Base-by-base conservation (phyloP, 1,140 invertebrate species). In the Cepaea nemoralis region DNA sequence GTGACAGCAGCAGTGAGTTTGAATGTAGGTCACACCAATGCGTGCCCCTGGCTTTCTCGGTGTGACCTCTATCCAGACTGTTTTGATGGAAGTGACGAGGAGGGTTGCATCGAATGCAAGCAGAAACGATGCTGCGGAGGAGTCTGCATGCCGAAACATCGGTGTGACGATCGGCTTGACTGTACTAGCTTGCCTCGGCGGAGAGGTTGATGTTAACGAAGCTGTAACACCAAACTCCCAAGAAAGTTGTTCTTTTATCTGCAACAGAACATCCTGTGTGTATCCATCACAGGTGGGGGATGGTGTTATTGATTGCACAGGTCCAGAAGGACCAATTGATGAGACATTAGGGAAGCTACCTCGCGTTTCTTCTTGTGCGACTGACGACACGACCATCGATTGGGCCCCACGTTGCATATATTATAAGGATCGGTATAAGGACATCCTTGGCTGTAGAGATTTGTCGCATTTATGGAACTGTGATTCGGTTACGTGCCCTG, bases 61-160 rank as follows among this genome's bases (percentile, higher is more conserved):
- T 75, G 73, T 35, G 73, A 75, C 73, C 16, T 75, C 1, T 75
- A 40, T 45, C 24, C 42, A 3, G 73, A 75, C 45, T 75, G 73
- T 55, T 35, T 35, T n/a, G 73, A 75, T 27, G 10, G 14, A 27
- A 37, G 27, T 55, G 73, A 75, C 73, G 73, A 75, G 31, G 31
- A 24, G 1, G 73, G 35, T 12, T 75, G 73, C 31, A 35, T 6
- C 22, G 45, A 14, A 35, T 75, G 73, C 24, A 37, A 42, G 22
- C 31, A 33, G 35, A 14, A 35, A 37, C 73, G 35, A 42, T 75
- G 42, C 27, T 45, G 42, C 6, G 73, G 50, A 3, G 73, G 73
- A 35, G 6, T 22, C 33, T 75, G 73, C 33, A n/a, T 75, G 16
- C 73, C 73, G 1, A 45, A 27, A 19, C 12, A 45, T 42, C 50